Evolutionary conservation across 2,797 vertebrate species (phyloP).

Genomic region (Sciaenops ocellatus): DNA sequence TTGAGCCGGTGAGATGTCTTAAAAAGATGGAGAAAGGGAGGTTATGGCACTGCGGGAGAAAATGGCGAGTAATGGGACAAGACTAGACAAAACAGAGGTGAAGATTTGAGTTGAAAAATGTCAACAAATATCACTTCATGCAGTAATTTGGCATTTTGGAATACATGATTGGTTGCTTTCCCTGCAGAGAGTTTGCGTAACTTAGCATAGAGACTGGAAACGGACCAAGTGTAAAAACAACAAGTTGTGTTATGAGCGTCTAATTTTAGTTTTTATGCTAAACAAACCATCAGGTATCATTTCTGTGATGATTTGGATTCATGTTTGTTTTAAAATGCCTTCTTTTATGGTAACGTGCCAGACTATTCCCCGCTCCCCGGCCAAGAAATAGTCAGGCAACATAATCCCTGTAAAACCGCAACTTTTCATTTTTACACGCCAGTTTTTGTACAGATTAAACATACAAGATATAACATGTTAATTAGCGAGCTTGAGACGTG

Average conservation of each 20-base stretch:
- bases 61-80: background rate
- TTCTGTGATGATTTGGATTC: no score
- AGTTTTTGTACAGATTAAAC: background rate
- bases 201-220: background rate
- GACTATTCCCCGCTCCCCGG: background rate
- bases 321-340: no score
- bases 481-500: no score
- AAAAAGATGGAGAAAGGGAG: slow-evolving; percentile 1
- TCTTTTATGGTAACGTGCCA: background rate
- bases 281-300: no score
- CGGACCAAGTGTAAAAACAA: no score
- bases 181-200: background rate
- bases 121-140: background rate
- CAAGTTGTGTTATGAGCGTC: no score
- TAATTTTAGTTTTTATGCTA: no score
- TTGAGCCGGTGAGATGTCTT: slow-evolving; percentile 4
- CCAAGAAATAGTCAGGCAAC: background rate
- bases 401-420: background rate
- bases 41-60: background rate
- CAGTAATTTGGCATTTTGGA: background rate
- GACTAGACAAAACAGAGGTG: background rate
- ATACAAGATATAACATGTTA: background rate
- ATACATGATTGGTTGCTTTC: background rate
- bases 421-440: no score
- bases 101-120: background rate